Conservation (phyloP, 2,888 invertebrate genomes). For the Cheiracanthium punctorium region DNA sequence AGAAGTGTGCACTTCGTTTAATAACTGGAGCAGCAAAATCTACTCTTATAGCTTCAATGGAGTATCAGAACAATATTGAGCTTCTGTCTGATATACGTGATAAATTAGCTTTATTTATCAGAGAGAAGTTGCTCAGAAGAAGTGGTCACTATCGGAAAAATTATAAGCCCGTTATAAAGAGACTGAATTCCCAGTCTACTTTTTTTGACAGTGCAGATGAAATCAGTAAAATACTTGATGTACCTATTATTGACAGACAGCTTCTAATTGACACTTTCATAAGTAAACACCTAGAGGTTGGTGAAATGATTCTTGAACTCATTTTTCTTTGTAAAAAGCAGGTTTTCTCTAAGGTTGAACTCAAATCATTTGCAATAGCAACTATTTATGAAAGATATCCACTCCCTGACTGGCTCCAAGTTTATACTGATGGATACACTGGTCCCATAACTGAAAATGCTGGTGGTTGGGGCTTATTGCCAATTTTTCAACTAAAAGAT, state of each 20-base stretch:
- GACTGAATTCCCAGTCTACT: no score
- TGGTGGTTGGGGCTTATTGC: neutral
- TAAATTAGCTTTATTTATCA: neutral
- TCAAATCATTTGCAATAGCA: neutral
- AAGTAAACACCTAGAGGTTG: no score
- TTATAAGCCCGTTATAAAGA: no score
- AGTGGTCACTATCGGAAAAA: neutral
- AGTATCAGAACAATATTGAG: neutral
- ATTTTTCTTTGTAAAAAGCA: neutral
- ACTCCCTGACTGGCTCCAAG: neutral
- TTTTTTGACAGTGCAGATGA: no score
- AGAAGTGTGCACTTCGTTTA: neutral
- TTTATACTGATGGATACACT: neutral
- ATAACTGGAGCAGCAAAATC: conserved; percentile 10
- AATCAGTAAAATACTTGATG: no score
- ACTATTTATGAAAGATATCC: neutral
- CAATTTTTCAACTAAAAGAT: neutral
- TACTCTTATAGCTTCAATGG: conserved; percentile 14
- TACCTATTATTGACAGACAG: no score
- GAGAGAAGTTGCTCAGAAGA: neutral
- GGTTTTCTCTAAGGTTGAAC: neutral
- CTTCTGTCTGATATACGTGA: neutral
- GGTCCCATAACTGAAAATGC: neutral
- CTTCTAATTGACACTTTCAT: no score
- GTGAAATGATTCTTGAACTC: neutral